Percentiles rank a stretch among this genome's conserved stretches.
Evolutionary conservation across 1,140 invertebrate species (phyloP).

Genomic region (Euura saliciscinereae): DNA sequence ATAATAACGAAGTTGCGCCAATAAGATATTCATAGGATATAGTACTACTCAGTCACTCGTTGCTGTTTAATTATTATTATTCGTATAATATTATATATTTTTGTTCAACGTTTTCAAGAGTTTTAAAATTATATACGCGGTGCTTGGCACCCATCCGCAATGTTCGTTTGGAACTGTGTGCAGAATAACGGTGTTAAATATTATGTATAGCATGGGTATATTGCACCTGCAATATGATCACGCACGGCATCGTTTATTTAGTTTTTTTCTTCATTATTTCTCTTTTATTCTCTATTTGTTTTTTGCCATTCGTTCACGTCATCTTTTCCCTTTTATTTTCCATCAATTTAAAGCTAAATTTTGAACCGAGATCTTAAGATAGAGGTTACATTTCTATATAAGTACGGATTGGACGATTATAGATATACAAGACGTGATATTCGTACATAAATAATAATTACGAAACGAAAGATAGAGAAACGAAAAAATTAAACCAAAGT

Average conservation of each 20-base stretch:
- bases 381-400: not conserved
- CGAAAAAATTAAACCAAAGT: too few relatives aligned
- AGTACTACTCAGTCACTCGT: conserved; percentile 1
- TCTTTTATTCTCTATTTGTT: not conserved
- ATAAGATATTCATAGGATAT: too few relatives aligned
- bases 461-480: too few relatives aligned
- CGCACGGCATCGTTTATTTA: conserved; percentile 19
- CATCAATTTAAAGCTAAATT: conserved; percentile 37
- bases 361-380: conserved; percentile 32
- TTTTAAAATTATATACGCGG: not conserved
- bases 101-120: too few relatives aligned
- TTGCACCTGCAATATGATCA: conserved; percentile 36
- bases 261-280: not conserved
- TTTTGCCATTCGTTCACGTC: not conserved
- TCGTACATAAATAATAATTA: too few relatives aligned
- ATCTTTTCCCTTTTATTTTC: not conserved
- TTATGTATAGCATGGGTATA: conserved; percentile 19
- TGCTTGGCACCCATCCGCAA: not conserved
- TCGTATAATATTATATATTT: not conserved
- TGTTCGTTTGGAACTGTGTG: not conserved
- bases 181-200: too few relatives aligned
- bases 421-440: not conserved
- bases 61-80: not conserved
- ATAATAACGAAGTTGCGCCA: too few relatives aligned
- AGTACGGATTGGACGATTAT: conserved; percentile 7